Conservation (phyloP, 1,140 invertebrate species). For the Zophobas morio region DNA sequence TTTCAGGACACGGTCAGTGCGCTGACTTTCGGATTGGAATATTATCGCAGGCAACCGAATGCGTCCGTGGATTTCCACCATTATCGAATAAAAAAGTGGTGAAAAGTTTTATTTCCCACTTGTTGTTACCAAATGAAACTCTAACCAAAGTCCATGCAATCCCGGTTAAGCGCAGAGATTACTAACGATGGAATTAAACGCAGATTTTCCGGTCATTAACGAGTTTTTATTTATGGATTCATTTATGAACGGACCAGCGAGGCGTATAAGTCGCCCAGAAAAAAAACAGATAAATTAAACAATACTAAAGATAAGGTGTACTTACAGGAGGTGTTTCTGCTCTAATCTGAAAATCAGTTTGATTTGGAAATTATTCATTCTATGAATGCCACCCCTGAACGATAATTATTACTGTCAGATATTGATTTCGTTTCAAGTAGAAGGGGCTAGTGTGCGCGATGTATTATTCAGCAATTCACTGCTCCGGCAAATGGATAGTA, state of each 20-base stretch:
- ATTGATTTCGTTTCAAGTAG: not conserved
- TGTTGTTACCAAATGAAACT: not conserved
- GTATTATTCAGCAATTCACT: constrained; percentile 50
- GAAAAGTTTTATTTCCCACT: constrained; percentile 34
- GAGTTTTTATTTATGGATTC: not conserved
- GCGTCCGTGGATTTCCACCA: constrained; percentile 20
- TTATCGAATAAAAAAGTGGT: constrained; percentile 29
- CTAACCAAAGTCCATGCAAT: not conserved
- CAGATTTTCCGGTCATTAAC: not conserved
- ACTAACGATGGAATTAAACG: too few species aligned
- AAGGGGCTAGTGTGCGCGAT: not conserved
- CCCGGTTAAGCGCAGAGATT: not conserved
- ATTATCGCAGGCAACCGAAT: constrained; percentile 24
- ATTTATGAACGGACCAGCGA: too few species aligned
- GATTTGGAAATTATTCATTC: not conserved
- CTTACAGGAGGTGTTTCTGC: too few species aligned
- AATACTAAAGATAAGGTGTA: too few species aligned
- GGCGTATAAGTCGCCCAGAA: too few species aligned
- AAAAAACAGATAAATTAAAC: too few species aligned
- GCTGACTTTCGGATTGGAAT: constrained; percentile 29
- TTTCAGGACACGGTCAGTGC: constrained; percentile 18
- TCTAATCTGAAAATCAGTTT: not conserved
- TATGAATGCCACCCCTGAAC: not conserved
- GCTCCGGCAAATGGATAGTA: constrained; percentile 19
- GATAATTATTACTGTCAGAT: constrained; percentile 4